Percentiles rank a stretch among this genome's conserved stretches.
Conservation (phyloP, 1,140 invertebrate genomes). For the Gonatopus flavifemur region DNA sequence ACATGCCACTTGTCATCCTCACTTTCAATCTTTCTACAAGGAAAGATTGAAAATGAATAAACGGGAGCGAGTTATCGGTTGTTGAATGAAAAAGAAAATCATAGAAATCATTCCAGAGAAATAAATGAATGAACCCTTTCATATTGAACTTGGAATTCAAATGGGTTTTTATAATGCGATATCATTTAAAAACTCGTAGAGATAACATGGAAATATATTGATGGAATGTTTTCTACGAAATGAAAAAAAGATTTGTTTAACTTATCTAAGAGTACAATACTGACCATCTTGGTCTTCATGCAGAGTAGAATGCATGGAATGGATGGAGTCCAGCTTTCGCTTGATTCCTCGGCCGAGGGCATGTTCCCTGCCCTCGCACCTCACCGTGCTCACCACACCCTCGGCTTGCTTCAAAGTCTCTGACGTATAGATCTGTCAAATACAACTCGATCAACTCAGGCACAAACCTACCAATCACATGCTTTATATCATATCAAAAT, state of each 20-base stretch:
- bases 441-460: conserved; percentile 58
- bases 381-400: conserved; percentile 57
- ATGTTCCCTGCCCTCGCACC: conserved; percentile 55
- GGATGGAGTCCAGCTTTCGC: conserved; percentile 59
- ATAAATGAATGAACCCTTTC: too few species aligned
- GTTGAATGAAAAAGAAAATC: too few species aligned
- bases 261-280: conserved; percentile 52
- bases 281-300: conserved; percentile 61
- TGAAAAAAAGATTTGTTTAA: conserved; percentile 35
- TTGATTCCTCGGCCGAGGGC: conserved; percentile 56
- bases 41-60: too few species aligned
- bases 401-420: conserved; percentile 56
- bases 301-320: conserved; percentile 59
- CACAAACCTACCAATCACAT: conserved; percentile 54
- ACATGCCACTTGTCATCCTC: too few species aligned
- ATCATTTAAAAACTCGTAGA: too few species aligned
- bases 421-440: conserved; percentile 59
- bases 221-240: too few species aligned
- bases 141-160: too few species aligned
- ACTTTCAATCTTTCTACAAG: too few species aligned
- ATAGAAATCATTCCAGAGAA: too few species aligned
- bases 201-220: too few species aligned
- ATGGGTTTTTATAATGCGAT: too few species aligned
- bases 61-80: too few species aligned
- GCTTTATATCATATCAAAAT: conserved; percentile 38